These are phyloP conservation scores for Nasonia oneida DNA, from an alignment of 2,888 invertebrate species.

Conservation along the genomic window DNA sequence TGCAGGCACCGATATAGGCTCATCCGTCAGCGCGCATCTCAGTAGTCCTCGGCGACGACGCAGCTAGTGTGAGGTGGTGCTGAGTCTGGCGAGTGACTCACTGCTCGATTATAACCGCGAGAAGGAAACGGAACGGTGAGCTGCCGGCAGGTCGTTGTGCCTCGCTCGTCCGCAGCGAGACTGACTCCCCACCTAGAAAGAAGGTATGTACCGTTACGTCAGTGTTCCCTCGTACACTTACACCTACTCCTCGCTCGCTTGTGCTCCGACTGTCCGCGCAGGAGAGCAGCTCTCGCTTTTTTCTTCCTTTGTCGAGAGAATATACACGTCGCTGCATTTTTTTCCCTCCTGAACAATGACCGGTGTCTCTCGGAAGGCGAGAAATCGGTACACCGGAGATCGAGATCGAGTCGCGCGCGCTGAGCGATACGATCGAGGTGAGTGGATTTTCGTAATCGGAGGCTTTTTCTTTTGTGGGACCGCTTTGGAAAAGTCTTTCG, in stretches of 20 bases:
- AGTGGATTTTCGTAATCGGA: neutral
- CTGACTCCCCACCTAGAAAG: conserved; percentile 21
- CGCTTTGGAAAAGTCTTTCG: neutral
- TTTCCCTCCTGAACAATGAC: neutral
- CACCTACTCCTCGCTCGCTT: conserved; percentile 10
- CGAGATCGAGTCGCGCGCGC: neutral
- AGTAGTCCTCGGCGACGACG: neutral
- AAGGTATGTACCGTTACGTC: conserved; percentile 58
- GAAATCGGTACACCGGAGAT: neutral
- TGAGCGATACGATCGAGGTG: neutral
- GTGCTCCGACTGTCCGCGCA: neutral
- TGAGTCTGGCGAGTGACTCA: conserved; percentile 30
- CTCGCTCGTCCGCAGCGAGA: neutral
- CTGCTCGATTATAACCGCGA: conserved; percentile 28
- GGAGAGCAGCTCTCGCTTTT: conserved; percentile 18
- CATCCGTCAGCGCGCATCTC: neutral
- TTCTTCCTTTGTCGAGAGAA: too few species aligned
- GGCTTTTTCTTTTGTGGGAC: neutral
- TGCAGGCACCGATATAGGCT: too few species aligned
- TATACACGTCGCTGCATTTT: neutral
- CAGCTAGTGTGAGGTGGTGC: neutral
- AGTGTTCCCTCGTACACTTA: conserved; percentile 4
- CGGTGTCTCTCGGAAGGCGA: neutral
- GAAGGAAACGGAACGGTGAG: conserved; percentile 47
- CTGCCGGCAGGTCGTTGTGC: conserved; percentile 41